Base-by-base conservation (phyloP, 92 coral and sea anemone species). In the Porites cylindrica region DNA sequence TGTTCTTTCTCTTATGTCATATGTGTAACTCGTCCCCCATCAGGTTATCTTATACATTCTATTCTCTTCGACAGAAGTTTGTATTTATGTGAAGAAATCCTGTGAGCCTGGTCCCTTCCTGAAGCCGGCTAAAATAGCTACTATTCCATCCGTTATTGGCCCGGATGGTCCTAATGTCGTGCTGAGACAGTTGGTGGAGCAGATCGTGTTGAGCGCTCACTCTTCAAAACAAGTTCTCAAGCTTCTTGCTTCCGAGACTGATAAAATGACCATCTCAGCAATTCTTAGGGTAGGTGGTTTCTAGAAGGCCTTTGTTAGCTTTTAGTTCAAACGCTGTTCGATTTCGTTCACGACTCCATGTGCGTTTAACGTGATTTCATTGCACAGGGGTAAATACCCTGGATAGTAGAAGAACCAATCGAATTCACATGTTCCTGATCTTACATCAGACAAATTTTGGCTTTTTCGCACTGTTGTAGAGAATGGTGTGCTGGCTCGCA, bases 71-170 rank as follows among this genome's bases (percentile, higher is more conserved):
- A 66, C 51, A 83, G 87, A 61, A 62, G 65, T 92, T 10, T 84
- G 90, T 64, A 80, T 94, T 54, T 91, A 88, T 76, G 73, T 95
- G 17, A 93, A 84, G 72, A 75, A 86, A 21, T 70, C 96, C 0
- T 95, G 98, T 56, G 83, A 86, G 19, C 72, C 85, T 43, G 98
- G 98, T 10, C 98, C 98, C 4, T 95, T 69, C 72, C 81, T 95
- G 9, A 82, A 87, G 66, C 72, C 71, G 77, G 23, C 76, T 18
- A 93, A 88, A 72, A 21, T 93, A 62, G 72, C 78, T 16, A 16
- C 24, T 7, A 16, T 78, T 8, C 90, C 96, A 1, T 51, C 88
- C 1, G 60, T 85, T 32, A 93, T 95, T 72, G 98, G 98, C 12
- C 98, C 98, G 0, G 87, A 76, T 1, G 43, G 81, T 1, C 91